Conservation (phyloP, 2,888 invertebrate species). For the Eurytoma adleriae region DNA sequence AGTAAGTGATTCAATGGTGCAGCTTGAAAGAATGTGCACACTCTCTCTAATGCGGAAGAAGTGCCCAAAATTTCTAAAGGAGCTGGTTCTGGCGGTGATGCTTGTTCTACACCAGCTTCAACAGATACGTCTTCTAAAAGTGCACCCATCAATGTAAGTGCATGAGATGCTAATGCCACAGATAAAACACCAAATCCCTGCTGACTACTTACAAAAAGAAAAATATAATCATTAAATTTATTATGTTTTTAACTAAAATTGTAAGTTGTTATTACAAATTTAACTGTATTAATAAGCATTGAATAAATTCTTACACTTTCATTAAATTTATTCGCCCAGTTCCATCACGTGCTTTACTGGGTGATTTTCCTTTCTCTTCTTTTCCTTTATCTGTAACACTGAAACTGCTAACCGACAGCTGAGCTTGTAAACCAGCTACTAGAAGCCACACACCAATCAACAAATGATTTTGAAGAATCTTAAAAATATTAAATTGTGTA, state of each 20-base stretch:
- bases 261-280: slow-evolving; percentile 10
- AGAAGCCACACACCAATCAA: slow-evolving; percentile 93
- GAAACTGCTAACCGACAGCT: slow-evolving; percentile 82
- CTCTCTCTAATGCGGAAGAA: slow-evolving; percentile 83
- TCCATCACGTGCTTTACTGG: slow-evolving; percentile 79
- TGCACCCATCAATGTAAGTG: slow-evolving; percentile 86
- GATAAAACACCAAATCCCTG: slow-evolving; percentile 93
- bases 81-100: slow-evolving; percentile 78
- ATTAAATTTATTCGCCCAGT: slow-evolving; percentile 82
- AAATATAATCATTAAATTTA: slow-evolving; percentile 68
- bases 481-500: slow-evolving; percentile 56
- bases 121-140: slow-evolving; percentile 87
- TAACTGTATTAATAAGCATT: slow-evolving; percentile 45
- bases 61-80: slow-evolving; percentile 82
- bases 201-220: slow-evolving; percentile 78
- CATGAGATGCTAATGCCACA: slow-evolving; percentile 91
- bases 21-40: slow-evolving; percentile 83
- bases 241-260: slow-evolving; percentile 11
- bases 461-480: slow-evolving; percentile 93
- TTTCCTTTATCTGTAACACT: slow-evolving; percentile 74
- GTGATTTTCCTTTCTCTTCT: slow-evolving; percentile 80
- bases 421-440: slow-evolving; percentile 90
- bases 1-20: slow-evolving; percentile 89
- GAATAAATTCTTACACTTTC: slow-evolving; percentile 79
- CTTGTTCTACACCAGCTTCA: slow-evolving; percentile 77